These are phyloP conservation scores for Gasterosteus aculeatus DNA, from an alignment of 2,113 vertebrate species.

Conservation along the genomic window DNA sequence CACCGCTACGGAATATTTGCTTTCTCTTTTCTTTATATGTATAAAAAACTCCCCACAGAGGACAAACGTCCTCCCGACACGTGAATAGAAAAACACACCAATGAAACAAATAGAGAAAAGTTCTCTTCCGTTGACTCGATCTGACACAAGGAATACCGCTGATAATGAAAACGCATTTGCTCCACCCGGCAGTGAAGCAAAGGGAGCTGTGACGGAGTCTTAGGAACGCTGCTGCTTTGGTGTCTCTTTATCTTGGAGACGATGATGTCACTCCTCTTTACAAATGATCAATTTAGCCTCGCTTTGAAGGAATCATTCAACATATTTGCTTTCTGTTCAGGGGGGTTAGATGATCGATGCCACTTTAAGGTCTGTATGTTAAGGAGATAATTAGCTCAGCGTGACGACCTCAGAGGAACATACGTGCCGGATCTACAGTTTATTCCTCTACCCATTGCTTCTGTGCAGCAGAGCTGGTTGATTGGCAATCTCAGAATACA, in stretches of 20 bases:
- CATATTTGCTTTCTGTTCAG: neutral
- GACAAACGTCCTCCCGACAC: neutral
- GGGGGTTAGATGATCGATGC: neutral
- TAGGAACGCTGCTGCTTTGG: neutral
- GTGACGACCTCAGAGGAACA: neutral
- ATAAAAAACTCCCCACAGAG: neutral
- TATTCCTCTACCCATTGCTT: neutral
- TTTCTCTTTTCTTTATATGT: neutral
- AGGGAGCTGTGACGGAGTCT: neutral
- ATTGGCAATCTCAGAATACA: neutral
- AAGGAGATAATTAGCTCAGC: neutral
- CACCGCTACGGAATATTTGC: neutral
- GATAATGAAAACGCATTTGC: neutral
- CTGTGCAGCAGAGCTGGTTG: neutral
- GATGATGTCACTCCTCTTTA: neutral
- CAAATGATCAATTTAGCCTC: neutral
- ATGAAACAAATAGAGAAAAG: conserved; percentile 7
- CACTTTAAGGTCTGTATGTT: neutral
- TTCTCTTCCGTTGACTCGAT: neutral
- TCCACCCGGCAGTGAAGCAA: neutral
- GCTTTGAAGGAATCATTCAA: neutral
- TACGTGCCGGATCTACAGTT: neutral
- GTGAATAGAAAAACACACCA: conserved; percentile 6
- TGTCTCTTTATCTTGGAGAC: neutral
- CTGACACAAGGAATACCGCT: neutral